These are phyloP conservation scores for Beaufortia kweichowensis DNA, from an alignment of 2,113 vertebrate species.

Conservation along the genomic window DNA sequence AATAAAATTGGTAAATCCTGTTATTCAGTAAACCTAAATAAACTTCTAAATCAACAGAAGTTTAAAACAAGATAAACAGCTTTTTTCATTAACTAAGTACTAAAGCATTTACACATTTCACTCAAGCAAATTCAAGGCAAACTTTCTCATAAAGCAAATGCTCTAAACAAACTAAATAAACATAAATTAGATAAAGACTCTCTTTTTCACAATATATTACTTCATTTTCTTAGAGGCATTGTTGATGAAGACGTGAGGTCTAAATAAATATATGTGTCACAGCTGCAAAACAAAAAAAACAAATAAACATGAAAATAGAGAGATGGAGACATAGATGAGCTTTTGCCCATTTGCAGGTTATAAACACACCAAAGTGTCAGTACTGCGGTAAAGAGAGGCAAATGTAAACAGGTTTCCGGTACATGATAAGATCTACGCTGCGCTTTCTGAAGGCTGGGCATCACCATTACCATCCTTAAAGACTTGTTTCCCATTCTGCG, in stretches of 20 bases:
- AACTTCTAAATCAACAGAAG: neutral
- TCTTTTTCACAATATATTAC: constrained; percentile 12
- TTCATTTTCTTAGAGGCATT: constrained; percentile 22
- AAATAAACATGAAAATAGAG: neutral
- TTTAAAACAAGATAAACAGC: neutral
- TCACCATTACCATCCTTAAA: constrained; percentile 78
- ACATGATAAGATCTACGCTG: constrained; percentile 60
- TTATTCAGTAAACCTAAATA: constrained; percentile 9
- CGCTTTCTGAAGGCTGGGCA: constrained; percentile 71
- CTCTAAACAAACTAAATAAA: constrained; percentile 20
- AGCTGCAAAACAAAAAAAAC: constrained; percentile 35
- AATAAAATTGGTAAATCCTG: neutral
- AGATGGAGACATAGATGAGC: neutral
- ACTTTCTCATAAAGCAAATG: constrained; percentile 1
- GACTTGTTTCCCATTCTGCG: constrained; percentile 69
- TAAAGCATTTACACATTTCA: neutral
- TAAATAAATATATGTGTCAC: constrained; percentile 36
- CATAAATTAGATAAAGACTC: neutral
- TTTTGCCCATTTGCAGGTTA: neutral
- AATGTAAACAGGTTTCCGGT: constrained; percentile 11
- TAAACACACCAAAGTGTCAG: neutral
- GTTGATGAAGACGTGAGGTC: neutral
- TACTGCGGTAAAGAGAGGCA: neutral
- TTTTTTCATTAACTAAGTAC: constrained; percentile 1
- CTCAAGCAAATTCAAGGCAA: constrained; percentile 15